Evolutionary conservation across 2,888 invertebrate genomes (phyloP), one percentile per base, ranked within the genome.

Genomic region (Spilosoma lubricipeda): DNA sequence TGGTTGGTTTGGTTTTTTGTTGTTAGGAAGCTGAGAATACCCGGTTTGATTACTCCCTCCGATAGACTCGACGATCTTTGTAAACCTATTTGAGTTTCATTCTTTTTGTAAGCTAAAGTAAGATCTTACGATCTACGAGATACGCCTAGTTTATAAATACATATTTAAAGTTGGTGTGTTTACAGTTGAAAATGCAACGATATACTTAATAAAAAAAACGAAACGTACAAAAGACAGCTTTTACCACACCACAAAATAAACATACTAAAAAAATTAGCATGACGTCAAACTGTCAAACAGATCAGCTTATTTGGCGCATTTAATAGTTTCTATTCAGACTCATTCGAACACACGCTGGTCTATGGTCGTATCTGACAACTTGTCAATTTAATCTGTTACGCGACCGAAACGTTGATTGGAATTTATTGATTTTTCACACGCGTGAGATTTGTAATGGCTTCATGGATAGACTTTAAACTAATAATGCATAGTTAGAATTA

Each of bases 151-250:
- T 39, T 39, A 8, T 39, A 7, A 7, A 39, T 39, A 39, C 3
- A 39, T 39, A 8, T 39, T 3, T 39, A 39, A 8, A 39, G 39
- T 39, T 39, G 39, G 39, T 39, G 11, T 39, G 11, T 39, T 0
- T 39, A 39, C 11, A 9, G 4, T 39, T 11, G 11, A 39, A 39
- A 39, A 39, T 11, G 9, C 39, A 39, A 39, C 11, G 39, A 39
- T 63, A 30, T 42, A 39, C 39, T 20, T 72, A 74, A 72, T 74
- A 74, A 63, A 56, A 72, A 75, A 74, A 63, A 56, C 1, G 15
- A 13, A 56, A 69, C 69, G 36, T 70, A 70, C 69, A 70, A 39
- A 70, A 11, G 27, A 56, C 39, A 27, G 69, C 69, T 33, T 59
- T 70, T 9, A 39, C 39, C 27, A 70, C 69, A 39, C 69, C 69